These are phyloP conservation scores for Cryptus armator DNA, from an alignment of 2,888 invertebrate genomes.

Conservation along the genomic window DNA sequence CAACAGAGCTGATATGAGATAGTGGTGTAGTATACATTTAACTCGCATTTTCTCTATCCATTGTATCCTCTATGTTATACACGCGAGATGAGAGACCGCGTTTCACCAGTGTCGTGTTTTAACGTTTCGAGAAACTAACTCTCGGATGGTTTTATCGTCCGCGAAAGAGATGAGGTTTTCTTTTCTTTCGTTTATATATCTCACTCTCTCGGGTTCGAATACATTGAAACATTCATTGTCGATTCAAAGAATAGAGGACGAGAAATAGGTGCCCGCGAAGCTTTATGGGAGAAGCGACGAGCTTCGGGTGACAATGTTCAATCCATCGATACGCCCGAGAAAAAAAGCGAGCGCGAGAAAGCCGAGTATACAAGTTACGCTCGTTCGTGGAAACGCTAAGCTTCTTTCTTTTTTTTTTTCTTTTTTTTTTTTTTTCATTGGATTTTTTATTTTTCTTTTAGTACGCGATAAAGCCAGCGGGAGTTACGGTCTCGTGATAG, in stretches of 20 bases:
- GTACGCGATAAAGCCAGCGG: constrained; percentile 23
- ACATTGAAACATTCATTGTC: constrained; percentile 28
- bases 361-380: not conserved
- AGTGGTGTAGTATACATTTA: constrained; percentile 37
- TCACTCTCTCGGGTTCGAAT: not conserved
- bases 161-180: constrained; percentile 13
- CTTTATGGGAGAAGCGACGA: not conserved
- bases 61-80: constrained; percentile 1
- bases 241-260: constrained; percentile 9
- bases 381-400: not conserved
- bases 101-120: not conserved
- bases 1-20: constrained; percentile 56
- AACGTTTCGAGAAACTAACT: constrained; percentile 32
- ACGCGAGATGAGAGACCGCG: not conserved
- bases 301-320: not conserved
- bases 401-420: not conserved
- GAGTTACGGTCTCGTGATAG: constrained; percentile 33
- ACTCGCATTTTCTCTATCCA: constrained; percentile 46
- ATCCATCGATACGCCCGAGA: not conserved
- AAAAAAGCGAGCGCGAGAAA: not conserved
- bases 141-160: constrained; percentile 42
- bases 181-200: constrained; percentile 3
- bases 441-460: constrained; percentile 21
- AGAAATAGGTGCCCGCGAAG: not conserved
- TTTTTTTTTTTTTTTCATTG: not conserved